Base-by-base conservation (phyloP, 2,888 invertebrate species). In the Acanthopleura granulata region DNA sequence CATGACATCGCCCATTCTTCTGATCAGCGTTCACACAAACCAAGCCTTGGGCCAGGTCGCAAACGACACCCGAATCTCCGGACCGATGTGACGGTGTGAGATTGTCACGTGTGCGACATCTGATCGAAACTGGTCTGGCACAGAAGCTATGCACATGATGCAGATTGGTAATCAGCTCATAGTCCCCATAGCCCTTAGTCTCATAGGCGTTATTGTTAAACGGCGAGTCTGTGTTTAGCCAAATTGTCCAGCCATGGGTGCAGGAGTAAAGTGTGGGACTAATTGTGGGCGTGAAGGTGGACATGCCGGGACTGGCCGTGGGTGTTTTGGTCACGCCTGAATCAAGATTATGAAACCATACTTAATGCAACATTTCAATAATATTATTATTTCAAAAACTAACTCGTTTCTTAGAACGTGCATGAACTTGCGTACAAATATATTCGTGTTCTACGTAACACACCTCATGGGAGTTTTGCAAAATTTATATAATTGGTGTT, bases 1-100 rank as follows among this genome's bases (percentile, higher is more conserved):
- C 96, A 0, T 93, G 93, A 83, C 97, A 97, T 27, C 78, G 75
- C 18, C 80, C 80, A 25, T 78, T 79, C 11, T 66, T 57, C 74
- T 86, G 87, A 62, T 84, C 83, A 72, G 78, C 76, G 78, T 86
- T 86, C 76, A 83, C 84, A 76, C 87, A 87, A 14, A 85, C 77
- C 18, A 87, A 80, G 12, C 87, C 87, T 78, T 84, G 86, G 29
- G 80, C 75, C 15, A 77, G 73, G 49, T 87, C 86, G 80, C 87
- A 87, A 0, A 80, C 76, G 4, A 89, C 84, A 40, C 80, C 81
- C 3, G 75, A 80, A 76, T 89, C 88, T 18, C 84, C 83, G 3
- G 87, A 83, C 25, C 76, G 77, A 0, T 73, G 72, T 9, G 77
- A 75, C 12, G 80, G 76, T 11, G 83, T 82, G 16, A 80, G 70